A percentile compares a stretch with the other conserved stretches of the same genome.
Evolutionary conservation across 2,888 invertebrate genomes (phyloP).

Genomic region (Eucera pruinosa): DNA sequence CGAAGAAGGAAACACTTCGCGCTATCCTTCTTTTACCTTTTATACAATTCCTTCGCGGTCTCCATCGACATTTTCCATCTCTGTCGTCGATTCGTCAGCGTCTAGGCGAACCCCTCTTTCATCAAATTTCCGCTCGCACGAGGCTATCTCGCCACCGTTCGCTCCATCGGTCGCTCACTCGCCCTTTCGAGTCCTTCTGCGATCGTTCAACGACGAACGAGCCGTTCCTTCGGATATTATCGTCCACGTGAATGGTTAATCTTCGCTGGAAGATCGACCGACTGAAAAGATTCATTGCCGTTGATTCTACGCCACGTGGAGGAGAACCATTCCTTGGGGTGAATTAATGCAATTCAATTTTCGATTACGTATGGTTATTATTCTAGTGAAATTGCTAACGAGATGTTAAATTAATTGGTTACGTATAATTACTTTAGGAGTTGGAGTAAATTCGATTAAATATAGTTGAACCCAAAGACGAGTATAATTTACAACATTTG

Average conservation of each 20-base stretch:
- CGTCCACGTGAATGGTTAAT: conserved; percentile 49
- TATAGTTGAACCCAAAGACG: too few species aligned
- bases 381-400: too few species aligned
- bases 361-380: too few species aligned
- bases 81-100: conserved; percentile 17
- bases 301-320: too few species aligned
- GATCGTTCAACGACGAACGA: conserved; percentile 39
- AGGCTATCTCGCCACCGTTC: conserved; percentile 34
- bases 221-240: conserved; percentile 53
- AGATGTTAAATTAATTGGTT: too few species aligned
- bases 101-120: conserved; percentile 14
- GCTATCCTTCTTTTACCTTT: conserved; percentile 32
- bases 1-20: conserved; percentile 65
- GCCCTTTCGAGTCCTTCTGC: conserved; percentile 20
- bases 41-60: conserved; percentile 10
- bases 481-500: too few species aligned
- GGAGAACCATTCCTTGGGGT: too few species aligned
- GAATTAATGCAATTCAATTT: too few species aligned
- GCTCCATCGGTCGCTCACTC: background rate
- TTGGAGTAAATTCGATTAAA: too few species aligned
- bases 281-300: conserved; percentile 8
- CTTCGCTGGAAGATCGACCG: conserved; percentile 45
- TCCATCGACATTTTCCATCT: background rate
- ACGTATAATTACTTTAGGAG: too few species aligned
- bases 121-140: conserved; percentile 60